These are phyloP conservation scores for Agriopis marginaria DNA, from an alignment of 2,888 invertebrate genomes.

Conservation along the genomic window DNA sequence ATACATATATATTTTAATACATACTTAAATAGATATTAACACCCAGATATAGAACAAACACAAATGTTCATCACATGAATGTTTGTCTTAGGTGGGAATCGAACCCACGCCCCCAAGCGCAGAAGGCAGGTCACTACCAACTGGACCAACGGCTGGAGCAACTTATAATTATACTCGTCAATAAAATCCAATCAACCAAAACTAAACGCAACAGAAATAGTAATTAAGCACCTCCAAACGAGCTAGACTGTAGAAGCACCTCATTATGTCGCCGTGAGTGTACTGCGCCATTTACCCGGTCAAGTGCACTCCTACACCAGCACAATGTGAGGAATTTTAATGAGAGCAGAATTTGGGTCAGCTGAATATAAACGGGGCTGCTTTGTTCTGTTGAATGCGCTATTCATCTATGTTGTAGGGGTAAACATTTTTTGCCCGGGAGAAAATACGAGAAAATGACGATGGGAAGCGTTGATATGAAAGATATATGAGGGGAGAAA, in stretches of 20 bases:
- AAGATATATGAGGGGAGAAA: constrained; percentile 2
- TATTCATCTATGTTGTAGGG: constrained; percentile 31
- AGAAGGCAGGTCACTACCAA: too few species aligned
- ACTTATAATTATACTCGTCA: too few species aligned
- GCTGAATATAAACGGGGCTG: constrained; percentile 29
- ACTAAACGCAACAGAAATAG: background rate
- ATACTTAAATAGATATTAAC: too few species aligned
- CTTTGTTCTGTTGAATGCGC: constrained; percentile 36
- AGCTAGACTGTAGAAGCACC: constrained; percentile 4
- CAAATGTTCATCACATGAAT: too few species aligned
- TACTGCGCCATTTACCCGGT: constrained; percentile 30
- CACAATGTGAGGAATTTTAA: constrained; percentile 37
- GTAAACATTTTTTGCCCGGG: constrained; percentile 9
- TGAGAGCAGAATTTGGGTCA: constrained; percentile 41
- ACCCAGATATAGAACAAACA: too few species aligned
- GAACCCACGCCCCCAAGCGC: too few species aligned
- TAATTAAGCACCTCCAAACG: background rate
- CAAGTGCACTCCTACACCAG: constrained; percentile 40
- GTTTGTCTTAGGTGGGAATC: too few species aligned
- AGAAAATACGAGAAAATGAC: constrained; percentile 18
- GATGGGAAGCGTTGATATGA: constrained; percentile 4
- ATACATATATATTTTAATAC: too few species aligned
- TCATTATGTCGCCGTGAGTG: background rate
- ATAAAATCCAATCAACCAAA: too few species aligned
- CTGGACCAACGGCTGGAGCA: too few species aligned